These are phyloP conservation scores for Drosophila funebris DNA, from an alignment of 1,140 invertebrate species.

Conservation along the genomic window DNA sequence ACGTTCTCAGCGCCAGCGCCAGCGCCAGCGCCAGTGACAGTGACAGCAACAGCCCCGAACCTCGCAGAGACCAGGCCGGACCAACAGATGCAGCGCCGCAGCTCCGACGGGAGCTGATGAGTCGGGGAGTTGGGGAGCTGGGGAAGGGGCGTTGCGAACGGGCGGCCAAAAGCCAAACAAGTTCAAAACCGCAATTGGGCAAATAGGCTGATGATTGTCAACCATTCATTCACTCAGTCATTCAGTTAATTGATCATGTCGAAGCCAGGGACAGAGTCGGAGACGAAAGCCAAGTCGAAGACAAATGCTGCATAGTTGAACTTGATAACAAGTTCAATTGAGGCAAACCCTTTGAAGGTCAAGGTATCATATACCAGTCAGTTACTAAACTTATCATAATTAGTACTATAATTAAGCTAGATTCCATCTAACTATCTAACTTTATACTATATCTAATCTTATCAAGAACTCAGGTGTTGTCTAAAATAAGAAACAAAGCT, in stretches of 20 bases:
- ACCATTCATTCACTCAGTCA: constrained; percentile 15
- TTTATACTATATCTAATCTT: too few species aligned
- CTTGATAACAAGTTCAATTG: background rate
- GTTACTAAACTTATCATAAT: too few species aligned
- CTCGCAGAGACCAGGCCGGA: background rate
- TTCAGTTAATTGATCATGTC: background rate
- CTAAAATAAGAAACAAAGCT: too few species aligned
- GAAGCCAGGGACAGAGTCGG: background rate
- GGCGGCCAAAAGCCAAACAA: constrained; percentile 71
- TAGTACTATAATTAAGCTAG: too few species aligned
- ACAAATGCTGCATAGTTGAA: background rate
- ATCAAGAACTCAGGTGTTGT: too few species aligned
- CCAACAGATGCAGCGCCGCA: too few species aligned
- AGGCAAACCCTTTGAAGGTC: background rate
- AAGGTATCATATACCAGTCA: too few species aligned
- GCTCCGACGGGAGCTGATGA: too few species aligned
- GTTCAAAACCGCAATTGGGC: constrained; percentile 81
- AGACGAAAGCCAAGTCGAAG: background rate
- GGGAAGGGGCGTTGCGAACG: background rate
- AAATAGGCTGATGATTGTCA: constrained; percentile 56
- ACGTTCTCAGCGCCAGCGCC: too few species aligned
- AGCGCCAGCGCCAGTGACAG: too few species aligned
- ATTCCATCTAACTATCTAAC: too few species aligned
- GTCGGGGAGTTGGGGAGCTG: background rate
- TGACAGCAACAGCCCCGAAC: too few species aligned